phyloP scores from a whole-genome alignment of 2,113 vertebrate species.

The Etia nguti region DNA sequence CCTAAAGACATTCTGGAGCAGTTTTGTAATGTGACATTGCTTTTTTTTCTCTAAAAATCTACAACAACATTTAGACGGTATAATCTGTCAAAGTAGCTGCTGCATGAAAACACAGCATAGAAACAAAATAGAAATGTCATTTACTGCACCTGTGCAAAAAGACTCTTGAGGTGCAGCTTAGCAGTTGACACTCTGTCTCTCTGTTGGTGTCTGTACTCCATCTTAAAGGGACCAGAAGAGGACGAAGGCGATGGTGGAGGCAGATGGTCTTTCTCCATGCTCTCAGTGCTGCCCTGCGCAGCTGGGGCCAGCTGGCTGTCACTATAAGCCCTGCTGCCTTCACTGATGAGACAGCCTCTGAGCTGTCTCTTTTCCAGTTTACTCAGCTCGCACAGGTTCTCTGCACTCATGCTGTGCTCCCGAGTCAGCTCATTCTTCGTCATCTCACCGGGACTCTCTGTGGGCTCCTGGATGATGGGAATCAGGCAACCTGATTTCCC shows the following conservation, averaged over 20 bases:
- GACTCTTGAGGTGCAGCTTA: slow-evolving; percentile 71
- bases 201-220: slow-evolving; percentile 14
- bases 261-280: background rate
- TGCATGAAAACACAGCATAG: background rate
- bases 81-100: background rate
- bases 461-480: slow-evolving; percentile 19
- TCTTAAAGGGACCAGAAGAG: background rate
- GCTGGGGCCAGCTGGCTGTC: slow-evolving; percentile 65
- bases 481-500: background rate
- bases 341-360: slow-evolving; percentile 20
- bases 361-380: slow-evolving; percentile 39
- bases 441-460: rapidly evolving
- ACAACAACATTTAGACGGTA: background rate
- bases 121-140: background rate
- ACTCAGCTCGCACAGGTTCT: slow-evolving; percentile 43
- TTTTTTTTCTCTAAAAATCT: background rate
- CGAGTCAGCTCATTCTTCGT: slow-evolving; percentile 23
- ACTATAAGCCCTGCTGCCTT: slow-evolving; percentile 72
- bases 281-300: slow-evolving; percentile 15
- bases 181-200: slow-evolving; percentile 51
- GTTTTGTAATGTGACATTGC: background rate
- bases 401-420: slow-evolving; percentile 63
- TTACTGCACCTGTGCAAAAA: slow-evolving; percentile 63
- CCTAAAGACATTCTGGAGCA: no score
- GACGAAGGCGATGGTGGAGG: background rate